A percentile compares a stretch with the other conserved stretches of the same genome.
phyloP scores from a whole-genome alignment of 2,888 invertebrate species.

The Chrysina gloriosa region DNA sequence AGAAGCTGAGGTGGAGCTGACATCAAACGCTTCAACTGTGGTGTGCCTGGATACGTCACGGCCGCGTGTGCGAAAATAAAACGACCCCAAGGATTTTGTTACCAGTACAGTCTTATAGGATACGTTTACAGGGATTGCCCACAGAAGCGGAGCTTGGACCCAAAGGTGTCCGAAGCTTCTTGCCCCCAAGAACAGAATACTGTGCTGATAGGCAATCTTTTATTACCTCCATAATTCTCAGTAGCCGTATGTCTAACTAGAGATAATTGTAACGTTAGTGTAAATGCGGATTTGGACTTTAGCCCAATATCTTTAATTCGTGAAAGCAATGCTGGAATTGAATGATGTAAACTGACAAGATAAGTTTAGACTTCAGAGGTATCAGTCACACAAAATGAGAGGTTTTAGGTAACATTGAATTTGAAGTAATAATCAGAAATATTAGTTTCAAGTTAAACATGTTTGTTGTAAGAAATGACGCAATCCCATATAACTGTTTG shows the following conservation, averaged over 20 bases:
- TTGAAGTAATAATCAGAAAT: neutral
- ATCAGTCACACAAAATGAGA: neutral
- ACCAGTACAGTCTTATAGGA: neutral
- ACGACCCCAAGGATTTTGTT: neutral
- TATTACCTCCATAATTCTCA: neutral
- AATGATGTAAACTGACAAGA: neutral
- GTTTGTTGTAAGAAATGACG: neutral
- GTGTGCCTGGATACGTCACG: neutral
- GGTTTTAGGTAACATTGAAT: neutral
- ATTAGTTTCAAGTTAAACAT: neutral
- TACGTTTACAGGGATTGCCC: neutral
- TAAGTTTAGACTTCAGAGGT: neutral
- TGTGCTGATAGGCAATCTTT: neutral
- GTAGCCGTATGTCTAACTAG: neutral
- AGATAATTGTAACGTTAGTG: neutral
- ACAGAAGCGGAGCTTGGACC: neutral
- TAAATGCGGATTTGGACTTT: neutral
- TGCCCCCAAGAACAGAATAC: neutral
- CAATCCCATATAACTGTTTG: neutral
- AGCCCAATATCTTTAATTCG: neutral
- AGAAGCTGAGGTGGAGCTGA: no score
- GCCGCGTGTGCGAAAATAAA: neutral
- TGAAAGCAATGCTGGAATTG: neutral
- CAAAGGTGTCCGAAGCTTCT: no score
- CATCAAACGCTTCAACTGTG: neutral